Evolutionary conservation across 2,888 invertebrate species (phyloP), one percentile per base, ranked within the genome.

Genomic region (Agelastica alni): DNA sequence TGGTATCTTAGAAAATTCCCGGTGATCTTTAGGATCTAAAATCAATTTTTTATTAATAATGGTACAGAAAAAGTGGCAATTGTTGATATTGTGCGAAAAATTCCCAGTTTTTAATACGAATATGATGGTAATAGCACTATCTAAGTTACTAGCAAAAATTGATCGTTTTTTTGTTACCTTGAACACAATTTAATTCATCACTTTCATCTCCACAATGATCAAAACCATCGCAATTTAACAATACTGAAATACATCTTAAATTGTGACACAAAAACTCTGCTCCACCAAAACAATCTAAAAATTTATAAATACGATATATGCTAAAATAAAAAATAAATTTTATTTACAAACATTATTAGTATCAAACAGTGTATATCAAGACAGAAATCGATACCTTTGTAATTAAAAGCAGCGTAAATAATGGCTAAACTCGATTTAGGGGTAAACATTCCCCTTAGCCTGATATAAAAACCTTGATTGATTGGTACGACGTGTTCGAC

Each of bases 171-270:
- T n/a, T n/a, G 18, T 17, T 51, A 80, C 82, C 80, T 73, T 76
- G 74, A 44, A 80, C 80, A 61, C 87, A 88, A 41, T 82, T 79
- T 1, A 83, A 82, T 71, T 88, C 88, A 71, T 88, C 88, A 61
- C 85, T 86, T 57, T 81, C 81, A 70, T 88, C 88, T 0, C 88
- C 89, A 63, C 89, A 89, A 64, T 89, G 87, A 75, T 89, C 87
- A 62, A 87, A 86, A 4, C 87, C 87, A 72, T 90, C 89, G 70
- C 89, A 89, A 48, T 83, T 83, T 28, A 89, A 73, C 16, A 84
- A 80, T 41, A 79, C 80, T 1, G 85, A 82, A 64, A 88, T 85
- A 70, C 89, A 89, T 52, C 87, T 81, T 64, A 85, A 83, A 70
- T 89, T 89, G 51, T 83, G 80, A 62, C 89, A 89, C 12, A 86